Percentiles rank a stretch among this genome's conserved stretches.
Conservation (phyloP, 1,140 invertebrate genomes). For the Bactericera cockerelli region DNA sequence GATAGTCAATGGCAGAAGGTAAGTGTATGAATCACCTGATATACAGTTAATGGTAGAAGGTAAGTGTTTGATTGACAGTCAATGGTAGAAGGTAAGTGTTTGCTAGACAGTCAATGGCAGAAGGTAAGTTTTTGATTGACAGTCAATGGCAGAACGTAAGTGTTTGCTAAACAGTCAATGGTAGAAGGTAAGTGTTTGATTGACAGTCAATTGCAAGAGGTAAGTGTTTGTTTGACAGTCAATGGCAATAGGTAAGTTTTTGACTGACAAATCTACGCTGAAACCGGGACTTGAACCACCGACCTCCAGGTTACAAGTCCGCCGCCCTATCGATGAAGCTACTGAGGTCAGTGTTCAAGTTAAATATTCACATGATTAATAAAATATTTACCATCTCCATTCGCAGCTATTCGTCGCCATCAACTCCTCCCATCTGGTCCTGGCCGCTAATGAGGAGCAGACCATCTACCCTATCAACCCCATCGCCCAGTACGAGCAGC, state of each 20-base stretch:
- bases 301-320: too few species aligned
- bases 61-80: slow-evolving; percentile 66
- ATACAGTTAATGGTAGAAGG: too few species aligned
- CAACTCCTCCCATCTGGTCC: slow-evolving; percentile 65
- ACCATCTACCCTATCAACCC: slow-evolving; percentile 67
- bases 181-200: slow-evolving; percentile 77
- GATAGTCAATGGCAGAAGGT: too few species aligned
- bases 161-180: slow-evolving; percentile 48
- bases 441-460: slow-evolving; percentile 73
- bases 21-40: slow-evolving; percentile 68
- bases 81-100: too few species aligned
- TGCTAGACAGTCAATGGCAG: too few species aligned
- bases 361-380: too few species aligned
- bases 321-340: too few species aligned
- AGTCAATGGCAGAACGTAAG: slow-evolving; percentile 68
- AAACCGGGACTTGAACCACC: too few species aligned
- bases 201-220: slow-evolving; percentile 73
- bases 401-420: slow-evolving; percentile 59
- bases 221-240: too few species aligned
- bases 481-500: background rate
- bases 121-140: slow-evolving; percentile 55
- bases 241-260: slow-evolving; percentile 46
- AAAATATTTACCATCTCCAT: too few species aligned
- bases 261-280: too few species aligned
- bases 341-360: too few species aligned